A percentile compares a stretch with the other conserved stretches of the same genome.
Evolutionary conservation across 2,113 vertebrate species (phyloP).

Genomic region (Pongo abelii): DNA sequence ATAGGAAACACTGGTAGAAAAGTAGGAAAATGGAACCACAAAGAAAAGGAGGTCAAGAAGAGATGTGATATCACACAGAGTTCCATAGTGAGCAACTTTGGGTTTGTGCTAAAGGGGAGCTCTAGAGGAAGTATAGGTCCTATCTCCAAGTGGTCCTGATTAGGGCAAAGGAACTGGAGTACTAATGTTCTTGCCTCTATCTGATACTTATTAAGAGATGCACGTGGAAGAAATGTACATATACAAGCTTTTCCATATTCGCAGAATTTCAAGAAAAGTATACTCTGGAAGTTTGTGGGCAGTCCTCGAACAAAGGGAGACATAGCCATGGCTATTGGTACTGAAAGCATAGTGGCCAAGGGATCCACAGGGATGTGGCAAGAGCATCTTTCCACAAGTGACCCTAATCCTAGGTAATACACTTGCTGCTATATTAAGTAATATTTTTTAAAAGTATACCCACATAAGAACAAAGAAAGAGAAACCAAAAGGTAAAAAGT

Average conservation of each 20-base stretch:
- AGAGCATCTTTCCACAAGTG: neutral
- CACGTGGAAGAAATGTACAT: neutral
- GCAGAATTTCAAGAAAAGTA: neutral
- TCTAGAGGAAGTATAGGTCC: neutral
- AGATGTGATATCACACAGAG: neutral
- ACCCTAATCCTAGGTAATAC: neutral
- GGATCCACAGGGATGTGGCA: neutral
- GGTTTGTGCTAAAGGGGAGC: neutral
- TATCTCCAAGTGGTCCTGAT: neutral
- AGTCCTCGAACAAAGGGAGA: neutral
- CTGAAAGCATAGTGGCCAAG: neutral
- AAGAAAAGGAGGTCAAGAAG: neutral
- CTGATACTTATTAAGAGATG: neutral
- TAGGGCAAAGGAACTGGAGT: neutral
- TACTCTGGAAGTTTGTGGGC: neutral
- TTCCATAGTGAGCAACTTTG: neutral
- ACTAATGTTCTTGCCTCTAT: neutral
- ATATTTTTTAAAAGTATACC: neutral
- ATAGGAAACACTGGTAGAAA: neutral
- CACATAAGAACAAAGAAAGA: neutral
- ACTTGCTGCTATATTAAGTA: neutral
- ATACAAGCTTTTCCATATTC: neutral
- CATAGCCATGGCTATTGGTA: neutral
- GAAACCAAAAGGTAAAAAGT: neutral
- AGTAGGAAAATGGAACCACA: neutral